Conservation (phyloP, 1,140 invertebrate species). For the Pollicipes pollicipes region DNA sequence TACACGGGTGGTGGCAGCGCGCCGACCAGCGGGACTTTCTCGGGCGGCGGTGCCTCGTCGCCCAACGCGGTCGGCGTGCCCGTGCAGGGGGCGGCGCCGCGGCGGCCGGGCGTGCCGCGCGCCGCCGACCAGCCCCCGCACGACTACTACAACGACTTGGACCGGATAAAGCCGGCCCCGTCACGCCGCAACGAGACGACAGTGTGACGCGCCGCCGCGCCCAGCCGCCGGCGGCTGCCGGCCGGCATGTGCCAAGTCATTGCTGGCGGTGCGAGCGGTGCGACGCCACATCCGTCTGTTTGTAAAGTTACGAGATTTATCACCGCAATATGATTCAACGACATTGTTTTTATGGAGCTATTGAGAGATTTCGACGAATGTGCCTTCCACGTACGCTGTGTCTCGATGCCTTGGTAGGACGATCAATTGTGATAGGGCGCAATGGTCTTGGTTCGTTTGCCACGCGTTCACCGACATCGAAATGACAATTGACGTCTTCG, state of each 20-base stretch:
- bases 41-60: neutral
- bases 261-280: neutral
- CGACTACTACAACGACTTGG: neutral
- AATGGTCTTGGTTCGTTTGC: too few relatives aligned
- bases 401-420: neutral
- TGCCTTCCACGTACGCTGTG: constrained; percentile 5
- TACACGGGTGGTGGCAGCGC: too few relatives aligned
- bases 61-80: neutral
- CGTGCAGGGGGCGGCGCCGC: too few relatives aligned
- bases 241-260: neutral
- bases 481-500: too few relatives aligned
- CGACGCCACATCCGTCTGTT: neutral
- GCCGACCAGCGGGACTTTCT: too few relatives aligned
- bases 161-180: neutral
- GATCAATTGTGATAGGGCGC: too few relatives aligned
- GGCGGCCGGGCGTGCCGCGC: too few relatives aligned
- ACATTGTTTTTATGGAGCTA: neutral
- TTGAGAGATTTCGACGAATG: neutral
- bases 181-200: neutral
- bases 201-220: neutral
- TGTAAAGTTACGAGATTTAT: constrained; percentile 6
- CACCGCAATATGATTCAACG: constrained; percentile 3
- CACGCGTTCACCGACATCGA: too few relatives aligned
- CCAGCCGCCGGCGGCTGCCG: too few relatives aligned
- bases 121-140: neutral